phyloP scores from a whole-genome alignment of 2,113 vertebrate genomes.

The Etheostoma spectabile region DNA sequence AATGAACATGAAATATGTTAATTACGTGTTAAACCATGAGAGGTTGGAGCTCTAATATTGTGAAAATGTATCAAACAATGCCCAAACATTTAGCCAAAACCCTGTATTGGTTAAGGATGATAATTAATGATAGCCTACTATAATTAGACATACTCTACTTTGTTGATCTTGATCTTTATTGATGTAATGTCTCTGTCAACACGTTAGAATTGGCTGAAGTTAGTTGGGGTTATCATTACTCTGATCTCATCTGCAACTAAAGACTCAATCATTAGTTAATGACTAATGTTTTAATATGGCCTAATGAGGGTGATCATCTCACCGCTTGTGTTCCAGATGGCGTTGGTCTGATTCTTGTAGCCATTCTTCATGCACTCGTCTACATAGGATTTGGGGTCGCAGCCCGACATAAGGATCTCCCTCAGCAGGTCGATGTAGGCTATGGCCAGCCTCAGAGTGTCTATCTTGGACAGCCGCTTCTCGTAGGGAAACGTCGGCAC shows the following conservation, averaged over 20 bases:
- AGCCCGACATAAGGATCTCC: slow-evolving; percentile 86
- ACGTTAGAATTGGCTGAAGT: not conserved
- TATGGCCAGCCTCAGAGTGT: slow-evolving; percentile 84
- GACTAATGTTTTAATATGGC: not conserved
- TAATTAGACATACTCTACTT: too few species aligned
- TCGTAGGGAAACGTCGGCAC: slow-evolving; percentile 88
- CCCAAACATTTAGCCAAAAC: not conserved
- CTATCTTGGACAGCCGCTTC: slow-evolving; percentile 88
- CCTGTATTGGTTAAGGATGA: not conserved
- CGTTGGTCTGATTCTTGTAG: slow-evolving; percentile 76
- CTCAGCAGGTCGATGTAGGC: slow-evolving; percentile 87
- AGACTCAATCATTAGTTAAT: not conserved
- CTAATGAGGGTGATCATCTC: slow-evolving; percentile 50
- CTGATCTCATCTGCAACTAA: not conserved
- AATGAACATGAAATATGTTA: too few species aligned
- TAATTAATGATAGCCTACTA: not conserved
- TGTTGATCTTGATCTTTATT: too few species aligned
- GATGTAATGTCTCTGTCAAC: not conserved
- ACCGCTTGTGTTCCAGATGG: slow-evolving; percentile 88
- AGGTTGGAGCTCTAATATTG: not conserved
- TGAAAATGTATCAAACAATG: too few species aligned
- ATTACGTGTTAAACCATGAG: not conserved
- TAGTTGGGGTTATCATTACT: not conserved
- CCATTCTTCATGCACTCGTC: slow-evolving; percentile 85
- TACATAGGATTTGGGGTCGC: slow-evolving; percentile 83